Base-by-base conservation (phyloP, 2,888 invertebrate genomes). In the Drosophila peninsularis region DNA sequence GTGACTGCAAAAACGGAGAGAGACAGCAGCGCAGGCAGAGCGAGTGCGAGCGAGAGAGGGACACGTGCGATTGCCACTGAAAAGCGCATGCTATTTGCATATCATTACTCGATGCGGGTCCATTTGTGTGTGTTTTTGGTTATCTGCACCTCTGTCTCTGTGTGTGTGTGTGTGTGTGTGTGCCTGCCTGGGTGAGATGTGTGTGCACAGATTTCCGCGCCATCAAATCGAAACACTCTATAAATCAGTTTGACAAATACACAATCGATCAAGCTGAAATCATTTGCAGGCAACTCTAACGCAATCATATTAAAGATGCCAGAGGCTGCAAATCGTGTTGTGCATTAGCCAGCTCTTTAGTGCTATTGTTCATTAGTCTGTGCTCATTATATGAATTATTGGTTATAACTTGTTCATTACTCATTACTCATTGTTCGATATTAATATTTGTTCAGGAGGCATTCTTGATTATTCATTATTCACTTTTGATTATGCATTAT, bases 51-150 rank as follows among this genome's bases (percentile, higher is more conserved):
- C 2, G 50, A 13, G 42, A 9, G 1, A 17, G 21, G 2, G 10
- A 41, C 24, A 27, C 44, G 36, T 39, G 63, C 55, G 57, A 30
- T 53, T 79, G 75, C 37, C 65, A 60, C 63, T 71, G 80, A 79
- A 85, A 83, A 84, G 82, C 77, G 82, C 84, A 84, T 73, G 62
- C 84, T 85, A 84, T 85, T 85, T 84, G 86, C 84, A 85, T 84
- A 84, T 80, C 86, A 85, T 86, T 85, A 86, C 80, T 30, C 58
- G 71, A 68, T 76, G 75, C 69, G 70, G 73, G 61, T 66, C 57
- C 53, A 63, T 61, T 39, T 61, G 64, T 67, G 32, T 75, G 50
- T 62, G 57, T 63, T 47, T 65, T 53, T 65, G 73, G 39, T 58
- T 63, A 37, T 42, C 41, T 41, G 42, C 37, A 10, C 30, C 27